Evolutionary conservation across 2,888 invertebrate species (phyloP).

Genomic region (Zhuqinia jingwanae): DNA sequence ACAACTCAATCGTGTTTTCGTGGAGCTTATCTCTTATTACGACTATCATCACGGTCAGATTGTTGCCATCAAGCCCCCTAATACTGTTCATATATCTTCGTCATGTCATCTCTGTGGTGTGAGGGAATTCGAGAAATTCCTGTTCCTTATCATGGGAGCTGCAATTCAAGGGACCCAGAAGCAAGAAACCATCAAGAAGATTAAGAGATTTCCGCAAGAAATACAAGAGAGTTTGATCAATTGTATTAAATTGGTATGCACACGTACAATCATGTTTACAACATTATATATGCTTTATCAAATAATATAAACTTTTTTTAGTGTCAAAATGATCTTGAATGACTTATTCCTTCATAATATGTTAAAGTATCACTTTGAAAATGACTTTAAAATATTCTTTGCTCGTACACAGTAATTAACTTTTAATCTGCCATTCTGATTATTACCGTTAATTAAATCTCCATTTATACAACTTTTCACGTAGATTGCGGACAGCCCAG

Average conservation of each 20-base stretch:
- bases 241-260: slow-evolving; percentile 77
- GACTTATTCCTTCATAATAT: neutral
- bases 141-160: slow-evolving; percentile 78
- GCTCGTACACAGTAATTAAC: slow-evolving; percentile 11
- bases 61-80: slow-evolving; percentile 77
- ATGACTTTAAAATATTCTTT: neutral
- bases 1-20: slow-evolving; percentile 76
- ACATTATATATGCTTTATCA: neutral
- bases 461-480: slow-evolving; percentile 21
- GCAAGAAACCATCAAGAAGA: slow-evolving; percentile 78
- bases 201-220: slow-evolving; percentile 77
- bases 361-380: neutral
- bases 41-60: slow-evolving; percentile 79
- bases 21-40: slow-evolving; percentile 78
- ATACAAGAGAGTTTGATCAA: slow-evolving; percentile 78
- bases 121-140: slow-evolving; percentile 78
- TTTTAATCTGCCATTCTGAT: slow-evolving; percentile 28
- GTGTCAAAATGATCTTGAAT: neutral
- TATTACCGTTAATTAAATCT: slow-evolving; percentile 39
- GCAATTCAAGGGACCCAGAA: slow-evolving; percentile 78
- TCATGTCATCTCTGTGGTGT: slow-evolving; percentile 77
- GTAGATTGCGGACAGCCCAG: slow-evolving; percentile 76
- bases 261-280: neutral
- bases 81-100: slow-evolving; percentile 78
- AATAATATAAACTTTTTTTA: slow-evolving; percentile 11